Conservation (phyloP, 2,113 vertebrate genomes). For the Cephalopterus ornatus region DNA sequence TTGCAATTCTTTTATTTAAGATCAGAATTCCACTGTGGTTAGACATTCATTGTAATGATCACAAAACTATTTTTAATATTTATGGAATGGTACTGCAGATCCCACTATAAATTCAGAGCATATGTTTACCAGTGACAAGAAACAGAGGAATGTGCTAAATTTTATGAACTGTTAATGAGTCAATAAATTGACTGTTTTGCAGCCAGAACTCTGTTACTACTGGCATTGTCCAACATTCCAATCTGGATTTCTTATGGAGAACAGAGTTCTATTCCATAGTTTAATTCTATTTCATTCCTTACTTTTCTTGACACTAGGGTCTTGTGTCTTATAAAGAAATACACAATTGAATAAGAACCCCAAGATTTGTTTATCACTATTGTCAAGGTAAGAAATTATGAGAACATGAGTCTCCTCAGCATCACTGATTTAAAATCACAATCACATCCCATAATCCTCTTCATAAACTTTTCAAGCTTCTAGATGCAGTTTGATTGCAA, state of each 20-base stretch:
- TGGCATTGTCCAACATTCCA: conserved; percentile 65
- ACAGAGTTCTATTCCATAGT: conserved; percentile 40
- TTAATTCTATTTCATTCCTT: background rate
- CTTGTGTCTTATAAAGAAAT: background rate
- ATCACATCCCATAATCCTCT: background rate
- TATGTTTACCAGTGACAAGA: conserved; percentile 71
- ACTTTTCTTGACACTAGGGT: background rate
- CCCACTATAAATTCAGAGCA: conserved; percentile 71
- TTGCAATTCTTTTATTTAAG: conserved; percentile 29
- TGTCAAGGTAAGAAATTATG: background rate
- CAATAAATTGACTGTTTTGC: conserved; percentile 70
- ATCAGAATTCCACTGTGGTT: conserved; percentile 40
- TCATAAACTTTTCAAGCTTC: background rate
- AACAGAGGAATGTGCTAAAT: conserved; percentile 67
- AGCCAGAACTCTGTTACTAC: conserved; percentile 68
- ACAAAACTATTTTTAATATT: conserved; percentile 74
- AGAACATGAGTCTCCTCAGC: background rate
- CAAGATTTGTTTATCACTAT: background rate
- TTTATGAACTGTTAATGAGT: conserved; percentile 80
- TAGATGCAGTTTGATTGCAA: background rate
- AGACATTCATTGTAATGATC: conserved; percentile 62
- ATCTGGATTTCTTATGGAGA: conserved; percentile 52
- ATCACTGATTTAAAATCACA: background rate
- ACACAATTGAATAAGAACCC: background rate
- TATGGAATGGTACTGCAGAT: conserved; percentile 62